Evolutionary conservation across 2,888 invertebrate species (phyloP), one percentile per base, ranked within the genome.

Genomic region (Zelleria hepariella): DNA sequence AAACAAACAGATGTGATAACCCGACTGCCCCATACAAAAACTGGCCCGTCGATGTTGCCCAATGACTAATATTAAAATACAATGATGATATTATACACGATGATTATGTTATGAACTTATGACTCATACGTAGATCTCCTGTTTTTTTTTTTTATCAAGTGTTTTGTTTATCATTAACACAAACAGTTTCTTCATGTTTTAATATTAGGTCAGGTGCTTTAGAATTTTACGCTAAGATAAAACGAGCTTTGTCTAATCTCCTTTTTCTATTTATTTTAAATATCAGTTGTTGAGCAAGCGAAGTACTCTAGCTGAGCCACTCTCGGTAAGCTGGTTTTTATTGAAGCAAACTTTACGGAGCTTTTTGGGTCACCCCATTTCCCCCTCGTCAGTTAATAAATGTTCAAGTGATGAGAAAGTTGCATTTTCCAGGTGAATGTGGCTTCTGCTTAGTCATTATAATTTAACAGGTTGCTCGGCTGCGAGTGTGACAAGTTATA

Each of bases 301-400:
- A 15, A 42, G 32, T 15, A 42, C 32, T 42, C 32, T 42, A 42
- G 15, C 10, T 42, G 15, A 42, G 32, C 32, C 32, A 42, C 32
- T 42, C 32, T 42, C 32, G 32, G 15, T 42, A 42, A 42, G 32
- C 32, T 42, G 32, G 32, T 42, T 42, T 42, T 42, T 42, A 42
- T 42, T 42, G 32, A 42, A 42, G 51, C 51, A 23, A 51, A 51
- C 21, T 51, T 51, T 51, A 21, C 51, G 15, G 10, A 5, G 18
- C 48, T 57, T 61, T 61, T 18, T 57, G 59, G 61, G 61, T 59
- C 58, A 61, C 61, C 61, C 42, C 58, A 26, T 60, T 60, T 59
- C 47, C 51, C 53, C 47, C 58, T 25, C 49, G 7, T 5, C 48
- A 2, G 57, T 47, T 42, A 57, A 26, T 58, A 54, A 48, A 53